Percentiles rank a stretch among this genome's conserved stretches.
These are phyloP conservation scores for Wasmannia auropunctata DNA, from an alignment of 1,140 invertebrate genomes.

Conservation along the genomic window DNA sequence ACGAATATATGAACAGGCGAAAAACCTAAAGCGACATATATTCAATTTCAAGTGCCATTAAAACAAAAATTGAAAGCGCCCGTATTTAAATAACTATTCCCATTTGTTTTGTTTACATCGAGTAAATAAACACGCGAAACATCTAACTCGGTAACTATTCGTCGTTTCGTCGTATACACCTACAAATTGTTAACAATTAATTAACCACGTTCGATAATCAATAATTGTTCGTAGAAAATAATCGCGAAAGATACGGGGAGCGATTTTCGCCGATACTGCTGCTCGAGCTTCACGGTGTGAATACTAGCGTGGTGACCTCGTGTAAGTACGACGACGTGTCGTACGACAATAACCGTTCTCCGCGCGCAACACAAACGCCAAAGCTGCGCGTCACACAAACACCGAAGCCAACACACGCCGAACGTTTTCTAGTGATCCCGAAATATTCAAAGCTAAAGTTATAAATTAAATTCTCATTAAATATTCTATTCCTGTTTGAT, in stretches of 20 bases:
- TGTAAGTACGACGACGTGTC: not conserved
- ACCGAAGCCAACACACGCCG: not conserved
- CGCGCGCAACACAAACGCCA: not conserved
- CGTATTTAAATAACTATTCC: not conserved
- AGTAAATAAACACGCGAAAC: not conserved
- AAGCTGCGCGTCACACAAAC: not conserved
- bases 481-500: not conserved
- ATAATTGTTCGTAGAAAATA: not conserved
- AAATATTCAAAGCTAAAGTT: not conserved
- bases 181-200: not conserved
- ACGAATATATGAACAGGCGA: not conserved
- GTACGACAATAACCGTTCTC: not conserved
- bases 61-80: not conserved
- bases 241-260: not conserved
- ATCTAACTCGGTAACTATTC: not conserved
- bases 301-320: not conserved
- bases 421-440: not conserved
- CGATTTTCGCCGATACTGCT: not conserved
- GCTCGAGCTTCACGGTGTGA: not conserved
- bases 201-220: not conserved
- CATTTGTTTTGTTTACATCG: not conserved
- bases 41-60: not conserved
- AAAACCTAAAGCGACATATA: not conserved
- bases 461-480: not conserved
- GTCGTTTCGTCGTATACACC: not conserved